Percentiles rank a stretch among this genome's conserved stretches.
phyloP scores from a whole-genome alignment of 2,797 vertebrate genomes.

The Vultur gryphus region DNA sequence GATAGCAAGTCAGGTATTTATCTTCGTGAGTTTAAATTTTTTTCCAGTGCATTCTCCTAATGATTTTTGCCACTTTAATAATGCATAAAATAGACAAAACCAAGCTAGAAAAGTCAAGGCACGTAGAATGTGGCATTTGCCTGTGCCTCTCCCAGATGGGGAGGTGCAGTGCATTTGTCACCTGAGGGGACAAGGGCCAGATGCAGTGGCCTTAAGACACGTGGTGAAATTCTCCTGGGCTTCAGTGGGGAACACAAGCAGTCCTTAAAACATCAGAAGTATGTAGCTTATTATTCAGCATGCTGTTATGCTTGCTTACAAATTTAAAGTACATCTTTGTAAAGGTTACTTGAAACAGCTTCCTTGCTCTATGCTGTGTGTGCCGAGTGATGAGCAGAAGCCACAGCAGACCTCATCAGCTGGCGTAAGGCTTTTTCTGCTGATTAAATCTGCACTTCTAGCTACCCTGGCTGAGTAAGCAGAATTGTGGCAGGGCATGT shows the following conservation, averaged over 20 bases:
- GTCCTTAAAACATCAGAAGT: background rate
- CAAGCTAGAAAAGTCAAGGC: background rate
- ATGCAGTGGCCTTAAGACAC: background rate
- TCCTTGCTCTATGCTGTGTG: rapidly evolving
- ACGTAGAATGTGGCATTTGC: rapidly evolving
- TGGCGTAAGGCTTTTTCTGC: background rate
- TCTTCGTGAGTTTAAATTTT: background rate
- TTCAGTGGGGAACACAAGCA: background rate
- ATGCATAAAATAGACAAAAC: background rate
- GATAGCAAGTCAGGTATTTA: background rate
- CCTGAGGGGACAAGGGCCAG: background rate
- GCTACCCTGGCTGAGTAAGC: background rate
- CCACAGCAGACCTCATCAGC: background rate
- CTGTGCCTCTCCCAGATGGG: background rate
- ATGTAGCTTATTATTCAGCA: background rate
- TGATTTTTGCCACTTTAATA: background rate
- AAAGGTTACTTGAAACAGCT: background rate
- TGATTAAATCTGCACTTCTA: background rate
- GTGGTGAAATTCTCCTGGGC: background rate
- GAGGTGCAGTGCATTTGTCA: background rate
- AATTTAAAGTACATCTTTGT: background rate
- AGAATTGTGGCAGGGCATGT: background rate
- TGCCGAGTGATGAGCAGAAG: background rate
- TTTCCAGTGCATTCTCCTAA: background rate
- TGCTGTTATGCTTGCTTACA: background rate